Conservation (phyloP, 2,888 invertebrate species). For the Galeruca laticollis region DNA sequence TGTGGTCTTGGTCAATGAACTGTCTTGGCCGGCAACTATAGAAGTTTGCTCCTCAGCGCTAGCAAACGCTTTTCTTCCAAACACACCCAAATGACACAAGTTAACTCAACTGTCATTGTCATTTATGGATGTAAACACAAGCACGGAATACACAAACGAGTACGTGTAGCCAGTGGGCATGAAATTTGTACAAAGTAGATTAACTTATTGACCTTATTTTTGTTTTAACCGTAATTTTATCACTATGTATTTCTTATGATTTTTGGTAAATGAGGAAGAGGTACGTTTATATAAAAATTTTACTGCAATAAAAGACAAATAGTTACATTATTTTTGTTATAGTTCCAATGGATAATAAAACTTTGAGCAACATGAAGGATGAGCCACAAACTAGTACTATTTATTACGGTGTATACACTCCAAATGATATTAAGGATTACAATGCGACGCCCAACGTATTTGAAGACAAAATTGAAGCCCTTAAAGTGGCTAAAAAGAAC, state of each 20-base stretch:
- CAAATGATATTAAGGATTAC: conserved; percentile 55
- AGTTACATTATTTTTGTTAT: conserved; percentile 19
- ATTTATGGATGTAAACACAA: conserved; percentile 25
- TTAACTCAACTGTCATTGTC: not conserved
- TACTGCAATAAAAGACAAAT: not conserved
- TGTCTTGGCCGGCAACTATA: too few species aligned
- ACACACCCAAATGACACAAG: too few species aligned
- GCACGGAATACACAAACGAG: not conserved
- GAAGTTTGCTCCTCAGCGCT: too few species aligned
- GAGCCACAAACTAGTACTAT: conserved; percentile 34
- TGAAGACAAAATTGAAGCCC: conserved; percentile 78
- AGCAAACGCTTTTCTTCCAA: too few species aligned
- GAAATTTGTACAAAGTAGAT: conserved; percentile 25
- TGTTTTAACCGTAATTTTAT: conserved; percentile 17
- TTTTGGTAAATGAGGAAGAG: not conserved
- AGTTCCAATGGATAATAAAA: conserved; percentile 13
- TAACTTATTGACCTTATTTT: conserved; percentile 26
- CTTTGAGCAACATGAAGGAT: conserved; percentile 15
- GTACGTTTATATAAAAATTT: conserved; percentile 1
- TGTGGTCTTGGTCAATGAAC: too few species aligned
- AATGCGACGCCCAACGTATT: conserved; percentile 69
- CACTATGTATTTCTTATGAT: conserved; percentile 13
- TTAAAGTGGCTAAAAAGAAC: conserved; percentile 80
- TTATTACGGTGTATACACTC: conserved; percentile 63
- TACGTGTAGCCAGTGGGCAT: conserved; percentile 28